Evolutionary conservation across 1,140 invertebrate genomes (phyloP).

Genomic region (Formica selysi): DNA sequence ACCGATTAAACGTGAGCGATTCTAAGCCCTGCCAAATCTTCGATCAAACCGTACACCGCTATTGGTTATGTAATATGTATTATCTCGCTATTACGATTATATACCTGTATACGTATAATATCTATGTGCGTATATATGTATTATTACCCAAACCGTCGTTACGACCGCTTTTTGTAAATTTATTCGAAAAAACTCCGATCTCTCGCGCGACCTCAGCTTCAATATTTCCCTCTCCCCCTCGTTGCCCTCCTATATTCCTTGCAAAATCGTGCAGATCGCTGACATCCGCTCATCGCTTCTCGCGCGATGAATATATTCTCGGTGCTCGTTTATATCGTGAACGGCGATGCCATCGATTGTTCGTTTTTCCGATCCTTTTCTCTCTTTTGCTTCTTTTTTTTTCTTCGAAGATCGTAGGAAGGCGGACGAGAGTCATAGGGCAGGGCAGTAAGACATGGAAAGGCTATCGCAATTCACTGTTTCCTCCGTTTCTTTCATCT

Average conservation of each 20-base stretch:
- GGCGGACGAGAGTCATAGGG: conserved; percentile 72
- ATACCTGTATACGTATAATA: conserved; percentile 32
- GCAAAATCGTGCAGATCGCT: neutral
- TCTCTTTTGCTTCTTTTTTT: neutral
- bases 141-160: conserved; percentile 76
- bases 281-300: neutral
- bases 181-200: conserved; percentile 60
- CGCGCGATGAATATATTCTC: neutral
- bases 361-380: neutral
- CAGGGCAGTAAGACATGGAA: conserved; percentile 77
- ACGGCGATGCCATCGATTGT: neutral
- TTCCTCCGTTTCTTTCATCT: conserved; percentile 39
- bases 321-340: neutral
- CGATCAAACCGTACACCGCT: conserved; percentile 58
- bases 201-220: conserved; percentile 65
- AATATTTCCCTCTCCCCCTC: conserved; percentile 36
- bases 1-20: conserved; percentile 30
- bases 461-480: conserved; percentile 74
- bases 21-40: conserved; percentile 22
- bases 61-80: conserved; percentile 59
- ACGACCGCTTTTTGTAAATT: conserved; percentile 48
- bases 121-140: conserved; percentile 66
- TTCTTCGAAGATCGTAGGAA: conserved; percentile 30
- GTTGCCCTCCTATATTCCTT: conserved; percentile 35
- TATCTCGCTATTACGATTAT: conserved; percentile 50